A percentile compares a stretch with the other conserved stretches of the same genome.
These are phyloP conservation scores for Strigamia transsilvanica DNA, from an alignment of 2,888 invertebrate species.

Conservation along the genomic window DNA sequence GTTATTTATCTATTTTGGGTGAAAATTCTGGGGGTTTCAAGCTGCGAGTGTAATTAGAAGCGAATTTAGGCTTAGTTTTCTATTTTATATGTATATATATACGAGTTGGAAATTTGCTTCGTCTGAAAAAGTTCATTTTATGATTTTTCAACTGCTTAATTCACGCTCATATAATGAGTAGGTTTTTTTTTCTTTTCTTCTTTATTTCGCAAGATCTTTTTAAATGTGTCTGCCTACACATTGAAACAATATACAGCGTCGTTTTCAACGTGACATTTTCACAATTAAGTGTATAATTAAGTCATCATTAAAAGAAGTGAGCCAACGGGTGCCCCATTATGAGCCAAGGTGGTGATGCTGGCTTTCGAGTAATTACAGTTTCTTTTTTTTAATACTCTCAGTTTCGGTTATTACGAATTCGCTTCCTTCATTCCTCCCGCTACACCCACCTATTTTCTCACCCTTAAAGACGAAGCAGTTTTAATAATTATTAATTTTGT, in stretches of 20 bases:
- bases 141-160: conserved; percentile 47
- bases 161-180: conserved; percentile 46
- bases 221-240: conserved; percentile 40
- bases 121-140: conserved; percentile 44
- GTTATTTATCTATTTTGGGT: too few relatives aligned
- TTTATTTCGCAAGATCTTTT: conserved; percentile 45
- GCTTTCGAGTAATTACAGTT: conserved; percentile 40
- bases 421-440: background rate
- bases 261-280: conserved; percentile 33
- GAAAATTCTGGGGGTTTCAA: background rate
- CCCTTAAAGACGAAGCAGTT: conserved; percentile 29
- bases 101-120: background rate
- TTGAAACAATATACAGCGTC: conserved; percentile 45
- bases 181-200: conserved; percentile 13
- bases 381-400: conserved; percentile 42
- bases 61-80: background rate
- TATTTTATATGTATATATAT: too few relatives aligned
- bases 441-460: background rate
- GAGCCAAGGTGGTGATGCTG: conserved; percentile 45
- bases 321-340: conserved; percentile 47
- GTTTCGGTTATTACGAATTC: conserved; percentile 46
- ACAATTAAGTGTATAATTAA: conserved; percentile 49
- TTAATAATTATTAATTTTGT: conserved; percentile 49
- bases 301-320: conserved; percentile 49
- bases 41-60: conserved; percentile 3